Conservation (phyloP, 2,888 invertebrate genomes). For the Himalopsyche anomala region DNA sequence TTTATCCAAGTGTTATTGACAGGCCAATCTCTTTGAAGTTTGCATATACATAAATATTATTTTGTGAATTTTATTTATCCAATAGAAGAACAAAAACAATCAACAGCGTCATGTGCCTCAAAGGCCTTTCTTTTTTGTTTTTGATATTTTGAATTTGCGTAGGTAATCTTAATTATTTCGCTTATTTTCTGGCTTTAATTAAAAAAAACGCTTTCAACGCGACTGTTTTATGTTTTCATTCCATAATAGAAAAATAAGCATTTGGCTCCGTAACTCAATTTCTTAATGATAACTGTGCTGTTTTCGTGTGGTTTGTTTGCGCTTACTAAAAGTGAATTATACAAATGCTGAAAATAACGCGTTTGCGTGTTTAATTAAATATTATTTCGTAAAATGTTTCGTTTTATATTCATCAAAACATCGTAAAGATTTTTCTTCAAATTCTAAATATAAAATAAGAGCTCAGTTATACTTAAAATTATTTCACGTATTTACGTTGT, state of each 20-base stretch:
- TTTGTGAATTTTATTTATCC: no score
- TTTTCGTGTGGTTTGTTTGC: not conserved
- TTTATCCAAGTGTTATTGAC: no score
- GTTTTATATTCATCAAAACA: no score
- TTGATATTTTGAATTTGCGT: constrained; percentile 18
- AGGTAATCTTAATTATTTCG: not conserved
- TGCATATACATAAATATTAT: no score
- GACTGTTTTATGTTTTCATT: not conserved
- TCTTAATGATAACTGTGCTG: not conserved
- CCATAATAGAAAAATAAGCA: not conserved
- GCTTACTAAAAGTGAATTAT: not conserved
- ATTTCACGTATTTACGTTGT: no score
- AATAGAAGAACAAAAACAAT: not conserved
- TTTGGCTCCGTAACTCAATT: constrained; percentile 5
- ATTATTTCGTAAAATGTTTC: not conserved
- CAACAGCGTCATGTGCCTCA: not conserved
- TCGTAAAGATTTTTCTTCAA: no score
- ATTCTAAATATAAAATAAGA: no score
- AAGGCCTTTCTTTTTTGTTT: not conserved
- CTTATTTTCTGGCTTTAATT: not conserved
- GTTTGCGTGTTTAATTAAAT: not conserved
- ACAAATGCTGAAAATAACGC: not conserved
- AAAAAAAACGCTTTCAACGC: not conserved
- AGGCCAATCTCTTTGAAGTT: not conserved
- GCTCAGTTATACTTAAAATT: no score